A percentile compares a stretch with the other conserved stretches of the same genome.
phyloP scores from a whole-genome alignment of 2,888 invertebrate genomes.

The Hirtodrosophila cameraria region DNA sequence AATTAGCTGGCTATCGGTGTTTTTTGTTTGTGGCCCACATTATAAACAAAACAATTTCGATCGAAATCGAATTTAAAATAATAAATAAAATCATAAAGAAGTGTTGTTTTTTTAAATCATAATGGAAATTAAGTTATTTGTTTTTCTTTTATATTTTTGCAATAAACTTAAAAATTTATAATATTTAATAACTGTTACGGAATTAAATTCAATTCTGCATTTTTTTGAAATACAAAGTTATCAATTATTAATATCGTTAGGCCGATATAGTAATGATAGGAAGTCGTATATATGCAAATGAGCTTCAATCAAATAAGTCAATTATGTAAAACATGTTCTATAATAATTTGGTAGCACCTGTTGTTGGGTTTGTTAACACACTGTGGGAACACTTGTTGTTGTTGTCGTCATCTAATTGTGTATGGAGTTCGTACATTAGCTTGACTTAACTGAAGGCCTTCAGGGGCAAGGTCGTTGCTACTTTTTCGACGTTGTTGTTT shows the following conservation, averaged over 20 bases:
- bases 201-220: too few relatives aligned
- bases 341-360: slow-evolving; percentile 3
- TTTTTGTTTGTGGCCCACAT: slow-evolving; percentile 2
- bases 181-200: too few relatives aligned
- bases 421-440: slow-evolving; percentile 22
- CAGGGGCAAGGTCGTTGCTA: slow-evolving; percentile 28
- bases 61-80: slow-evolving; percentile 1
- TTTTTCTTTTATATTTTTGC: too few relatives aligned
- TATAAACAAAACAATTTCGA: not conserved
- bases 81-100: too few relatives aligned
- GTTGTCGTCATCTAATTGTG: slow-evolving; percentile 24
- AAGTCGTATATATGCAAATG: slow-evolving; percentile 2
- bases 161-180: too few relatives aligned
- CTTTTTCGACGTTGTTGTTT: not conserved
- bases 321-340: slow-evolving; percentile 3
- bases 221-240: too few relatives aligned
- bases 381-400: slow-evolving; percentile 20
- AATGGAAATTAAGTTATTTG: too few relatives aligned
- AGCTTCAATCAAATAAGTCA: not conserved
- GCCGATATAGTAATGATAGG: slow-evolving; percentile 7
- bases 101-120: too few relatives aligned
- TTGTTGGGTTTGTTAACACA: slow-evolving; percentile 4
- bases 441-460: slow-evolving; percentile 26
- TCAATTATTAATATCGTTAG: not conserved
- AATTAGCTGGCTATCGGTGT: not conserved